Conservation (phyloP, 2,797 vertebrate species). For the Anguilla obscura region DNA sequence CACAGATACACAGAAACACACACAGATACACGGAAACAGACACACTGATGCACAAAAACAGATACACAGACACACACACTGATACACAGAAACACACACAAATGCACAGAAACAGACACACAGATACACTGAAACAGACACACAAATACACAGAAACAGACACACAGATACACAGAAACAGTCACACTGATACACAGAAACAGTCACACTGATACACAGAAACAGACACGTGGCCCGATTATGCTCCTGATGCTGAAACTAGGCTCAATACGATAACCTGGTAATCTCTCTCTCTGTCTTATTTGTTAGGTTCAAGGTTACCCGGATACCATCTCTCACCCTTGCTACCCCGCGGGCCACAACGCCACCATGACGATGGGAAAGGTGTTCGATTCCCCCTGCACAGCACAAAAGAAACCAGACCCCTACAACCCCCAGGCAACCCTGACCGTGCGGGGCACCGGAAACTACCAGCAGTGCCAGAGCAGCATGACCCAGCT, state of each 20-base stretch:
- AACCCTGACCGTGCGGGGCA: conserved; percentile 66
- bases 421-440: neutral
- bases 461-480: conserved; percentile 67
- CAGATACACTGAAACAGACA: neutral
- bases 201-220: neutral
- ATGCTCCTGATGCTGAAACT: neutral
- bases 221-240: neutral
- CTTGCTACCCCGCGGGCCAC: conserved; percentile 77
- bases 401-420: conserved; percentile 49
- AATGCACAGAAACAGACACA: neutral
- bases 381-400: conserved; percentile 70
- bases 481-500: conserved; percentile 66
- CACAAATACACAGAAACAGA: neutral
- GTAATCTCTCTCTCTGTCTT: neutral
- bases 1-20: neutral
- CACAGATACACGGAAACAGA: too few relatives aligned
- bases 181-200: neutral
- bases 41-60: neutral
- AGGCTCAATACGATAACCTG: neutral
- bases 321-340: conserved; percentile 56
- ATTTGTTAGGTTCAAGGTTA: conserved; percentile 62
- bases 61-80: neutral
- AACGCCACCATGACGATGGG: conserved; percentile 39
- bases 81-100: neutral
- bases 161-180: neutral